Evolutionary conservation across 2,113 vertebrate species (phyloP).

Genomic region (Neotoma lepida): DNA sequence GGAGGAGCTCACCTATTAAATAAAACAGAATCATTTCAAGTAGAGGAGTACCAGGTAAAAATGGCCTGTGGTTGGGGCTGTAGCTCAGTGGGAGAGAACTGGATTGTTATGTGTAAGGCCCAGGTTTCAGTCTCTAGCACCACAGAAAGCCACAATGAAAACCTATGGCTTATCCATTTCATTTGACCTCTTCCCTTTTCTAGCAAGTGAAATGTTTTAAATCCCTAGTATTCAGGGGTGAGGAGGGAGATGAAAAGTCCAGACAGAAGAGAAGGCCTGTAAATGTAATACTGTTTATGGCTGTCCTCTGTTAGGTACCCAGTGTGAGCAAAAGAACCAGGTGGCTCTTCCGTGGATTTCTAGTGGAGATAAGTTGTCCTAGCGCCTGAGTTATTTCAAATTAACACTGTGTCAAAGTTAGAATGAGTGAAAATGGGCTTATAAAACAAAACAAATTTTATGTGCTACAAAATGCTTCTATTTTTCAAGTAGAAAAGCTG

Average conservation of each 20-base stretch:
- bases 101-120: background rate
- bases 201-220: conserved; percentile 40
- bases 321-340: conserved; percentile 34
- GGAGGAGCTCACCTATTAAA: conserved; percentile 38
- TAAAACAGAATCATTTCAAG: conserved; percentile 50
- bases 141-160: background rate
- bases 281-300: conserved; percentile 45
- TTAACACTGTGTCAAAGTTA: conserved; percentile 5
- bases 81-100: background rate
- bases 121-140: background rate
- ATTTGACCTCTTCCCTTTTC: conserved; percentile 21
- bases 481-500: conserved; percentile 33
- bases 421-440: background rate
- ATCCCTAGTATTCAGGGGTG: background rate
- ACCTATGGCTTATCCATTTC: background rate
- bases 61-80: background rate
- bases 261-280: background rate
- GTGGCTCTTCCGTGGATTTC: conserved; percentile 44
- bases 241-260: conserved; percentile 1
- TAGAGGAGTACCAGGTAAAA: conserved; percentile 37
- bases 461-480: background rate
- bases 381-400: conserved; percentile 10
- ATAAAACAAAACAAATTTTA: conserved; percentile 46
- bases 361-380: background rate
- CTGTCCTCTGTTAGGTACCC: conserved; percentile 50